Base-by-base conservation (phyloP, 2,888 invertebrate genomes). In the Dryomyza anilis region DNA sequence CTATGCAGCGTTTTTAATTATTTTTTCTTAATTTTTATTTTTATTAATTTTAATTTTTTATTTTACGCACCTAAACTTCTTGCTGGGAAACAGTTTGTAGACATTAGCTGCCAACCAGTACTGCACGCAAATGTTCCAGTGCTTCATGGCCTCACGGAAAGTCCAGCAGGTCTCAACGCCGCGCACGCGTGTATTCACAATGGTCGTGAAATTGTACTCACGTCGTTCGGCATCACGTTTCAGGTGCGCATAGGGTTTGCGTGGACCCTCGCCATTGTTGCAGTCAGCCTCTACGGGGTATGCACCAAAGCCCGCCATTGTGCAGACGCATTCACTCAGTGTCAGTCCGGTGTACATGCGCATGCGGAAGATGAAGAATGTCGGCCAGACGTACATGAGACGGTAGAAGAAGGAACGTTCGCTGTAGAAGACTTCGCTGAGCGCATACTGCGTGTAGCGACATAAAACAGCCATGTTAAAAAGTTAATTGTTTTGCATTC, bases 121-220 rank as follows among this genome's bases (percentile, higher is more conserved):
- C 81, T 98, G 98, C 1, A 98, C 91, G 43, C 94, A 94, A 76
- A 93, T 93, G 81, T 98, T 98, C 98, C 98, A 98, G 58, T 91
- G 89, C 76, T 94, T 92, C 90, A 98, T 94, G 3, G 92, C 94
- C 68, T 92, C 92, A 4, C 96, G 86, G 68, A 96, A 89, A 0
- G 94, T 94, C 36, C 90, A 88, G 64, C 91, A 90, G 61, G 89
- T 88, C 78, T 98, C 98, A 58, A 94, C 89, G 36, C 89, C 90
- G 83, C 89, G 89, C 0, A 93, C 90, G 69, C 95, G 90, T 77
- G 97, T 89, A 72, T 95, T 95, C 66, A 91, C 89, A 39, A 95
- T 89, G 0, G 95, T 91, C 55, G 89, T 89, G 78, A 94, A 97
- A 79, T 91, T 89, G 73, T 90, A 89, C 57, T 85, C 82, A 5